These are phyloP conservation scores for Eupelmus urozonus DNA, from an alignment of 2,888 invertebrate species.

Conservation along the genomic window DNA sequence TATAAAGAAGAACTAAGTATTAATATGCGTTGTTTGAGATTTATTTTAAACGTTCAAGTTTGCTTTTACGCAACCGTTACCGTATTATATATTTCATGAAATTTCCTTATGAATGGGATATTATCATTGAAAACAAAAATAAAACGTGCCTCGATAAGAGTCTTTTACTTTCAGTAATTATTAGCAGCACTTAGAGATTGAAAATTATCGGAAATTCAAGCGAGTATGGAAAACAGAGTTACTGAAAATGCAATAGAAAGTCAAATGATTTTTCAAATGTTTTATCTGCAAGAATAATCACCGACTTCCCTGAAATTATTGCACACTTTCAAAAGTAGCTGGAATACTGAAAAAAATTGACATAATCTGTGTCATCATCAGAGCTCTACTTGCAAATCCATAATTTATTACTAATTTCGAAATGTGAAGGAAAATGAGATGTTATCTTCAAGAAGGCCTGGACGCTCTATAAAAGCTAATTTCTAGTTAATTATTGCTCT, in stretches of 20 bases:
- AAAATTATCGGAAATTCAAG: neutral
- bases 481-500: too few relatives aligned
- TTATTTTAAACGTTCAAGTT: neutral
- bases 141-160: neutral
- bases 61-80: neutral
- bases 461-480: too few relatives aligned
- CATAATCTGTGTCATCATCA: slow-evolving; percentile 32
- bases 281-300: slow-evolving; percentile 23
- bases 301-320: slow-evolving; percentile 26
- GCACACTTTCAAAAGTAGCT: slow-evolving; percentile 31
- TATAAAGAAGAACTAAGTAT: neutral
- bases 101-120: neutral
- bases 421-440: slow-evolving; percentile 1
- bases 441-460: too few relatives aligned
- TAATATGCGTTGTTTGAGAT: too few relatives aligned
- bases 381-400: neutral
- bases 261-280: neutral
- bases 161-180: neutral
- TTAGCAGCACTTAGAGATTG: neutral
- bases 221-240: slow-evolving; percentile 15
- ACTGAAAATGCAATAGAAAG: slow-evolving; percentile 20
- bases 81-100: neutral
- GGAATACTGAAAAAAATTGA: neutral
- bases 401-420: slow-evolving; percentile 14
- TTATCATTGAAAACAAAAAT: neutral